Evolutionary conservation across 2,113 vertebrate genomes (phyloP).

Genomic region (Tretioscincus oriximinensis): DNA sequence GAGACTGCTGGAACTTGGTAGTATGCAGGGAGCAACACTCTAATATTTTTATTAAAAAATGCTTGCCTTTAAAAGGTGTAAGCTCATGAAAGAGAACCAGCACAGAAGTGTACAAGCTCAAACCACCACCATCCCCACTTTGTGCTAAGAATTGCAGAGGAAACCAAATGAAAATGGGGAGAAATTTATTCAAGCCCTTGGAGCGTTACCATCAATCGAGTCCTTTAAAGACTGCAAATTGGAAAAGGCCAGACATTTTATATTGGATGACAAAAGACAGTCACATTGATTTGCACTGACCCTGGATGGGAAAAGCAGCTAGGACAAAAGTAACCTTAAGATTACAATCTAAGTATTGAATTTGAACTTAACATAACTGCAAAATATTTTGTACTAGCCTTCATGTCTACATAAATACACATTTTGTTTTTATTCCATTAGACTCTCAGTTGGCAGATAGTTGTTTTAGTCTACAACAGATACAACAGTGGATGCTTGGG

Average conservation of each 20-base stretch:
- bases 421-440: neutral
- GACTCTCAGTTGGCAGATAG: too few species aligned
- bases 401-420: neutral
- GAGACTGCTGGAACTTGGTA: constrained; percentile 15
- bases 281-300: neutral
- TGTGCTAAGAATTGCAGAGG: neutral
- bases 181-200: neutral
- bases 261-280: neutral
- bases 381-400: neutral
- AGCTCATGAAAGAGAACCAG: neutral
- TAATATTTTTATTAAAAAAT: constrained; percentile 7
- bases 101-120: neutral
- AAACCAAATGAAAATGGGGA: neutral
- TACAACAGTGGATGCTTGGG: too few species aligned
- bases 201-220: neutral
- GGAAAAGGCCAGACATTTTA: neutral
- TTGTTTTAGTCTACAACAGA: too few species aligned
- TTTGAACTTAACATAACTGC: neutral
- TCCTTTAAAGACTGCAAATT: neutral
- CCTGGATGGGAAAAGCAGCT: neutral
- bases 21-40: neutral
- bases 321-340: neutral
- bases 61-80: neutral
- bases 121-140: neutral
- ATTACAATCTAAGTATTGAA: neutral